Evolutionary conservation across 1,140 invertebrate species (phyloP).

Genomic region (Scaptodrosophila lebanonensis): DNA sequence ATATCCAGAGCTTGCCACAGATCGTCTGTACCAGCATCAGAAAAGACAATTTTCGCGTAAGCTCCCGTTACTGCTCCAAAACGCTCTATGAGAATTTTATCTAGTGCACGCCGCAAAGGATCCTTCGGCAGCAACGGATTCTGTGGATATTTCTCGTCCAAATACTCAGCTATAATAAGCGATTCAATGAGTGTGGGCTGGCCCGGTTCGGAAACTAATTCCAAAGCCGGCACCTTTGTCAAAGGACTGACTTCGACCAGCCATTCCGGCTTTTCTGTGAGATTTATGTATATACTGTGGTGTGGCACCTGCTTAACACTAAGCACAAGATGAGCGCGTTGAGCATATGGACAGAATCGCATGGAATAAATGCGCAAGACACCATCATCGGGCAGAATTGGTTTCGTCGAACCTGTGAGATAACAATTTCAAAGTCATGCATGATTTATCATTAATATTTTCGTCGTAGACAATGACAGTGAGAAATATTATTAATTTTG

Average conservation of each 20-base stretch:
- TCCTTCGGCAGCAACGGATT: conserved; percentile 83
- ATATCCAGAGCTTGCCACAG: conserved; percentile 78
- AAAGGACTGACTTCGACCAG: conserved; percentile 81
- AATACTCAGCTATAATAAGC: conserved; percentile 87
- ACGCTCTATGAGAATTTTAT: conserved; percentile 86
- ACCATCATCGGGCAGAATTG: conserved; percentile 80
- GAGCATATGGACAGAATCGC: conserved; percentile 93
- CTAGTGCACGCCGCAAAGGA: conserved; percentile 85
- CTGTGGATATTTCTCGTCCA: conserved; percentile 87
- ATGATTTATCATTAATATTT: conserved; percentile 11
- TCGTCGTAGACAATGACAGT: not conserved
- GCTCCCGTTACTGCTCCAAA: conserved; percentile 72
- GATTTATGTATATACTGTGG: conserved; percentile 88
- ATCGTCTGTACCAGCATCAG: conserved; percentile 18
- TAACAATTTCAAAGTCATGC: not conserved
- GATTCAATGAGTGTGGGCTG: conserved; percentile 85
- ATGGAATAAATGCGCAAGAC: conserved; percentile 89
- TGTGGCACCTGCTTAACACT: conserved; percentile 90
- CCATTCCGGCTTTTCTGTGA: conserved; percentile 92
- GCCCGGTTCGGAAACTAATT: conserved; percentile 81
- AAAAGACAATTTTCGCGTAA: conserved; percentile 26
- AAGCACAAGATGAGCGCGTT: conserved; percentile 88
- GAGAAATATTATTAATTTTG: not conserved
- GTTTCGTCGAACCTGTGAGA: conserved; percentile 80
- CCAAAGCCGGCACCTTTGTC: conserved; percentile 88